Percentiles rank a stretch among this genome's conserved stretches.
Evolutionary conservation across 2,888 invertebrate species (phyloP).

Genomic region (Polydrusus tereticollis): DNA sequence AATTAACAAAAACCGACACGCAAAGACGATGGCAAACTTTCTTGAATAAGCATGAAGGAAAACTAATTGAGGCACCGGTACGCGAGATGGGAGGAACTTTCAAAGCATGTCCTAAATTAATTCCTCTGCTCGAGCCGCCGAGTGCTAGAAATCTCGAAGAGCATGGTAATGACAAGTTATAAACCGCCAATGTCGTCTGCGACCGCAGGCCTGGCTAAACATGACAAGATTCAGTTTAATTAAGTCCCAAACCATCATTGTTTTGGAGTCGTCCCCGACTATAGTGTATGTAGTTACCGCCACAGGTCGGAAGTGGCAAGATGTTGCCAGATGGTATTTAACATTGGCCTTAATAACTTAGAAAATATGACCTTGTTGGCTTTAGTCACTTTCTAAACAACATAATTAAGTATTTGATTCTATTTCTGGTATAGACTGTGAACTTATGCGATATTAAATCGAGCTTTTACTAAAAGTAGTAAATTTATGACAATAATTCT

Average conservation of each 20-base stretch:
- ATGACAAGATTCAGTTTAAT: conserved; percentile 67
- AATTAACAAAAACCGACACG: conserved; percentile 10
- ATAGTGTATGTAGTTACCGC: conserved; percentile 45
- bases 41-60: conserved; percentile 54
- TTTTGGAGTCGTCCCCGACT: conserved; percentile 61
- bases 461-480: too few species aligned
- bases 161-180: conserved; percentile 67
- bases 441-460: too few species aligned
- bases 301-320: conserved; percentile 18
- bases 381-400: not conserved
- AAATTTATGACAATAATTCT: too few species aligned
- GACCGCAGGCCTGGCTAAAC: conserved; percentile 64
- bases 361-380: not conserved
- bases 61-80: conserved; percentile 57
- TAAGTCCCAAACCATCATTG: conserved; percentile 66
- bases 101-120: conserved; percentile 61
- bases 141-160: conserved; percentile 62
- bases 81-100: conserved; percentile 58
- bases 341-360: not conserved
- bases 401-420: not conserved
- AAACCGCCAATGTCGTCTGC: conserved; percentile 64
- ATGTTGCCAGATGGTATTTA: conserved; percentile 7
- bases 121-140: conserved; percentile 54
- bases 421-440: too few species aligned
- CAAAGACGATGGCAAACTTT: conserved; percentile 13